phyloP scores from a whole-genome alignment of 1,140 invertebrate species.

The Drosophila busckii region DNA sequence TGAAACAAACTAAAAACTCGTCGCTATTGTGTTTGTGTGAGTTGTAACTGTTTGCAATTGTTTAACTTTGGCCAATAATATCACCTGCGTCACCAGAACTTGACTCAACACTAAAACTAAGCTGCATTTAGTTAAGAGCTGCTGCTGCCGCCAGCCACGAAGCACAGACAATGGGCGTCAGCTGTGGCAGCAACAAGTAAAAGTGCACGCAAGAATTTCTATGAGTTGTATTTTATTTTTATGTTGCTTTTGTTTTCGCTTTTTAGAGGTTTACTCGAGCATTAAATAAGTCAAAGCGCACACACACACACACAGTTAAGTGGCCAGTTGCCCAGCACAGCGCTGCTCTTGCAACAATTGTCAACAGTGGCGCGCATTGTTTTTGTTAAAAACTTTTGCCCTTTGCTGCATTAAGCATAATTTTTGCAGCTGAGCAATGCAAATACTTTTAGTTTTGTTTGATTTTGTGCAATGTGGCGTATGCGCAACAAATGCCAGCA shows the following conservation, averaged over 20 bases:
- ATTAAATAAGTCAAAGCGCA: slow-evolving; percentile 67
- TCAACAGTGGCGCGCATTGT: slow-evolving; percentile 64
- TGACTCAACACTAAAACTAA: slow-evolving; percentile 36
- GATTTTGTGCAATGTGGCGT: slow-evolving; percentile 9
- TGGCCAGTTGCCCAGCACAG: slow-evolving; percentile 10
- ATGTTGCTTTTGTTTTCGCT: slow-evolving; percentile 24
- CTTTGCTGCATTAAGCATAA: slow-evolving; percentile 59
- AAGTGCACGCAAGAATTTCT: slow-evolving; percentile 64
- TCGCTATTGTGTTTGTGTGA: slow-evolving; percentile 56
- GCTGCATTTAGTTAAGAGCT: slow-evolving; percentile 46
- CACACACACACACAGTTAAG: slow-evolving; percentile 15
- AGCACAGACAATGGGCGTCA: slow-evolving; percentile 14
- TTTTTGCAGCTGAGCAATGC: slow-evolving; percentile 46
- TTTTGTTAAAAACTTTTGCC: slow-evolving; percentile 57
- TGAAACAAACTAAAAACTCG: slow-evolving; percentile 61
- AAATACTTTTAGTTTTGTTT: slow-evolving; percentile 36
- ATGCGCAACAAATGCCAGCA: slow-evolving; percentile 3
- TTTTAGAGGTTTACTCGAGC: slow-evolving; percentile 65
- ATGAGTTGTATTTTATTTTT: slow-evolving; percentile 67
- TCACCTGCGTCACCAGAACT: slow-evolving; percentile 51
- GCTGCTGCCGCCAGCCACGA: not conserved
- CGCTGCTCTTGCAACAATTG: slow-evolving; percentile 56
- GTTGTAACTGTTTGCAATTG: slow-evolving; percentile 59
- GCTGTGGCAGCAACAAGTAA: slow-evolving; percentile 59
- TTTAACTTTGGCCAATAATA: slow-evolving; percentile 70